Evolutionary conservation across 2,797 vertebrate genomes (phyloP), one percentile per base, ranked within the genome.

Genomic region (Sebastes minor): DNA sequence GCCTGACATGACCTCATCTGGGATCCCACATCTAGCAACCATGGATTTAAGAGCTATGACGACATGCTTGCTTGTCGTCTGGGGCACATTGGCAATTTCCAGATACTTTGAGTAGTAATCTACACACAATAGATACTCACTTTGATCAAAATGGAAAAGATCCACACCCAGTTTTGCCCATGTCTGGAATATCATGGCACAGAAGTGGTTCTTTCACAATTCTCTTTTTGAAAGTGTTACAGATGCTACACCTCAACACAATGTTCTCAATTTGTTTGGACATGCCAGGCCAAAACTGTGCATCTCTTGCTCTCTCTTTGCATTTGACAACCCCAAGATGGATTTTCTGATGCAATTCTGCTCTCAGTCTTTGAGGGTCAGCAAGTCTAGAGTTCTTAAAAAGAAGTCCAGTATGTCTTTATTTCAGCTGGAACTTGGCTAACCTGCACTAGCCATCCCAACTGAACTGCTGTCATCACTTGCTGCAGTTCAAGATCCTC

Each of bases 81-180:
- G 13, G 5, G 4, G 20, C 11, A 76, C 9, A 57, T 69, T 69
- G 11, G 10, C 12, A 38, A 32, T 52, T 28, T 82, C 38, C 16
- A 55, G n/a, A 23, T 13, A 76, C n/a, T 63, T 61, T 10, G 27
- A 82, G 4, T 6, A 64, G 4, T 61, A 32, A n/a, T 30, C 18
- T 72, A 80, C 12, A 64, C 28, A 13, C 14, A 38, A 9, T 9
- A 59, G 53, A 56, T 56, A 56, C 12, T 56, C 53, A 23, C 53
- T 6, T 23, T 49, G 42, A 20, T 75, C 74, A 30, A 49, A 33
- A 5, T 75, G 71, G 55, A 82, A 86, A 6, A 82, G 35, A 56
- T 76, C 27, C 8, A 20, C 71, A 3, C 28, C 33, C 11, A 73
- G 6, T 16, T 80, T 80, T 18, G 52, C 59, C 63, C 57, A 76